These are phyloP conservation scores for Casuarius casuarius DNA, from an alignment of 2,113 vertebrate species.

Conservation along the genomic window DNA sequence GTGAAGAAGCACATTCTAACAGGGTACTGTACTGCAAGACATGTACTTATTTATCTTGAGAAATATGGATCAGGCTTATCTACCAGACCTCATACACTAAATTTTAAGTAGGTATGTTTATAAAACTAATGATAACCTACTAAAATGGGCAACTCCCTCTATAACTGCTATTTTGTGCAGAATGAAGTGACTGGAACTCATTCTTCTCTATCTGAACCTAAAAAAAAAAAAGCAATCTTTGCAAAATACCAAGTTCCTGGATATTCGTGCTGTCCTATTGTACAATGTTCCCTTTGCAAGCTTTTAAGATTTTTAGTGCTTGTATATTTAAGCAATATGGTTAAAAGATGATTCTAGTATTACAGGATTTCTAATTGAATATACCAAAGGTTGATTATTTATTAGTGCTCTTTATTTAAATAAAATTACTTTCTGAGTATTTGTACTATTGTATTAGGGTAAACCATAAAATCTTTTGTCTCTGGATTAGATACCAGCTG, in stretches of 20 bases:
- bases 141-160: background rate
- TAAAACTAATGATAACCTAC: background rate
- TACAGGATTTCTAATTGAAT: background rate
- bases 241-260: background rate
- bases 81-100: background rate
- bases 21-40: background rate
- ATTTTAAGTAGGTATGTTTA: background rate
- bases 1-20: background rate
- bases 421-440: background rate
- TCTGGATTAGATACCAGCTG: background rate
- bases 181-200: background rate
- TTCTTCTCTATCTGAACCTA: background rate
- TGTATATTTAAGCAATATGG: accelerated
- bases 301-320: background rate
- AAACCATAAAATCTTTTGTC: background rate
- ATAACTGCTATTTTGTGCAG: background rate
- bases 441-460: background rate
- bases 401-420: background rate
- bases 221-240: background rate
- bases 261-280: background rate
- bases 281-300: too few species aligned
- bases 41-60: background rate
- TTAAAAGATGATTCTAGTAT: background rate
- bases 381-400: background rate
- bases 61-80: background rate